Evolutionary conservation across 2,797 vertebrate species (phyloP), one percentile per base, ranked within the genome.

Genomic region (Melanotaenia maccullochi): DNA sequence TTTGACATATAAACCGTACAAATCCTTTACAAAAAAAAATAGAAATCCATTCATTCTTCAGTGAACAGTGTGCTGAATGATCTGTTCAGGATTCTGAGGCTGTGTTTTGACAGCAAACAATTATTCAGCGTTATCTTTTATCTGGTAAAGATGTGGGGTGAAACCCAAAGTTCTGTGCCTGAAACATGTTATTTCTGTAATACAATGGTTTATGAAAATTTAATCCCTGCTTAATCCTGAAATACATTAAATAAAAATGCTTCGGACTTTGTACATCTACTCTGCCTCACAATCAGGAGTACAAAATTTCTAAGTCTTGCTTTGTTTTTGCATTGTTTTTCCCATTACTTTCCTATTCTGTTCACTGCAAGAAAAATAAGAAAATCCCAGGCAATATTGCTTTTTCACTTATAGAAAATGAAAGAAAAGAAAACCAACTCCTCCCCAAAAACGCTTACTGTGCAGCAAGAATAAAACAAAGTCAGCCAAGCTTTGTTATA

Each of bases 1-100:
- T 89, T 88, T 89, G 85, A 89, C 82, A 90, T 81, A 84, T 84
- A 85, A 81, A 83, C 72, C 73, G 58, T 73, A 54, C 73, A 87
- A 84, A 84, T 87, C 80, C 49, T 57, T 78, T 74, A 3, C 3
- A 40, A 5, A 18, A 5, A 18, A 60, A 44, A 47, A 47, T 20
- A 47, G 13, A 33, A 52, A 25, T 73, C 72, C 71, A 65, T 72
- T 70, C 63, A 44, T 79, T 81, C 65, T 84, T 73, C 62, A 68
- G 35, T 57, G 65, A 86, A 81, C 67, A 73, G 79, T 75, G 81
- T 72, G 49, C 74, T 66, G 73, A 67, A 65, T 71, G 75, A 77
- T 85, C 76, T 70, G 73, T n/a, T 42, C 65, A 80, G 71, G 85
- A 85, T 79, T 87, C 47, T 76, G 56, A 78, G 65, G 78, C 44